Base-by-base conservation (phyloP, 2,888 invertebrate species). In the Papilio gigon region DNA sequence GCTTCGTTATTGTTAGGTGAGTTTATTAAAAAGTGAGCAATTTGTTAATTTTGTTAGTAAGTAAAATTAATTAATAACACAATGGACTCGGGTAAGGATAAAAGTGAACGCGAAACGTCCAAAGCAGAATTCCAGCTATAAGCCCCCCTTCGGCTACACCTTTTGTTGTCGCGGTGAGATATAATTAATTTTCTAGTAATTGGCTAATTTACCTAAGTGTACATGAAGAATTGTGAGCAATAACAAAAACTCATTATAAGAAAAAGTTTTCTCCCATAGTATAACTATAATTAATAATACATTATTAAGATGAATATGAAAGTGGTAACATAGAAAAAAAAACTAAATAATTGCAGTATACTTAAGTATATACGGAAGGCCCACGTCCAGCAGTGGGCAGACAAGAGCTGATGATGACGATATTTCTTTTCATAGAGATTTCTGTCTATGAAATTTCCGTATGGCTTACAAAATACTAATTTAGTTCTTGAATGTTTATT, bases 101-200 rank as follows among this genome's bases (percentile, higher is more conserved):
- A 61, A 65, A 60, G 50, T 20, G 27, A 37, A 63, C 63, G 22
- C 17, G 44, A 59, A 53, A 65, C 60, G 68, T 69, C 65, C 27
- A n/a, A 40, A 27, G 22, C 65, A 65, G 60, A 60, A 50, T 37
- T 42, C 67, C n/a, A n/a, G 33, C 25, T 50, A 25, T 37, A 44
- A 33, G 25, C 25, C 44, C 33, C 53, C 58, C 59, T 22, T 22
- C 62, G 12, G 27, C 47, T 30, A 56, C 30, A 56, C 35, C 30
- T 42, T 60, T 22, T 50, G 47, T 65, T 44, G n/a, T n/a, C n/a
- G 37, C 11, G 27, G 67, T 64, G 35, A 11, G 65, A 27, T 42
- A 59, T 59, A 64, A 68, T 68, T 68, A 68, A 68, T 68, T 68
- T 59, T 27, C 27, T n/a, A 35, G 65, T 68, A 68, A 68, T 65